phyloP scores from a whole-genome alignment of 2,888 invertebrate species.

The Athrips mouffetella region DNA sequence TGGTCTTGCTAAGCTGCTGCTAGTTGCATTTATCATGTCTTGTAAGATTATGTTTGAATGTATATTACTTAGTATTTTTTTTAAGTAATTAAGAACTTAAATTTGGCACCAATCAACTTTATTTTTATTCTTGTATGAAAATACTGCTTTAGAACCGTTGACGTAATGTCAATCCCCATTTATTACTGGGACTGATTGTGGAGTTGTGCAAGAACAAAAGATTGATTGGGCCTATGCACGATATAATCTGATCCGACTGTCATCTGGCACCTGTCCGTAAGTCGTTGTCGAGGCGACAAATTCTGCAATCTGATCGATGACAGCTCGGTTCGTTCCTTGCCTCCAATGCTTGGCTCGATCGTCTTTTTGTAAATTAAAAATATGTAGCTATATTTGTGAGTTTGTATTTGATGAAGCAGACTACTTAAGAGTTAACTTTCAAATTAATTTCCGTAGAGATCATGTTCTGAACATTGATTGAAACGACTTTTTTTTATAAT shows the following conservation, averaged over 20 bases:
- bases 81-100: no score
- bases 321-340: conserved; percentile 17
- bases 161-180: conserved; percentile 1
- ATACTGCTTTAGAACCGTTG: conserved; percentile 1
- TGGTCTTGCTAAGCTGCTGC: no score
- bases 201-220: conserved; percentile 52
- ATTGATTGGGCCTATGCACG: conserved; percentile 59
- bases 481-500: not conserved
- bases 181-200: conserved; percentile 37
- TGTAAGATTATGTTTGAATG: no score
- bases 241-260: conserved; percentile 48
- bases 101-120: conserved; percentile 5
- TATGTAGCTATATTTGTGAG: not conserved
- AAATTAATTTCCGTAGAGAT: no score
- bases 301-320: conserved; percentile 34
- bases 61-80: no score
- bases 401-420: no score
- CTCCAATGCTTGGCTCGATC: not conserved
- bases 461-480: not conserved
- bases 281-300: conserved; percentile 52
- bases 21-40: no score
- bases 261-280: conserved; percentile 47
- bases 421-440: no score
- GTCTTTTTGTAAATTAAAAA: not conserved
- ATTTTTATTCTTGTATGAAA: not conserved